Evolutionary conservation across 2,113 vertebrate genomes (phyloP).

Genomic region (Beaufortia kweichowensis): DNA sequence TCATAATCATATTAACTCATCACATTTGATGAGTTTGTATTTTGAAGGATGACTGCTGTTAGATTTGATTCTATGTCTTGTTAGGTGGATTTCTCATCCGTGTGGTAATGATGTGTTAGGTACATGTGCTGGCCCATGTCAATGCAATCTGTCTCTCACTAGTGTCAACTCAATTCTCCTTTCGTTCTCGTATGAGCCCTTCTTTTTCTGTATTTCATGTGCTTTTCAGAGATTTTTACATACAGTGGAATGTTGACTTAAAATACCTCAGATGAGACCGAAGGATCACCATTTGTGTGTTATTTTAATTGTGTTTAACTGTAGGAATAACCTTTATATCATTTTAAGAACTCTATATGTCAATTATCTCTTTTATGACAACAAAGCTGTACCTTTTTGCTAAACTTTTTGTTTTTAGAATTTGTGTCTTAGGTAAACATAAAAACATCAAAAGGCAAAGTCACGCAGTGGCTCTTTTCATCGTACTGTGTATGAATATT

Average conservation of each 20-base stretch:
- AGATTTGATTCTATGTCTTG: slow-evolving; percentile 28
- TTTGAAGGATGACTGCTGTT: neutral
- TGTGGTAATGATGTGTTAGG: slow-evolving; percentile 4
- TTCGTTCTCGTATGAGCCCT: neutral
- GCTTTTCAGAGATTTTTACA: neutral
- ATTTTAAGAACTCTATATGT: no score
- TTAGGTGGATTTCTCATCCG: neutral
- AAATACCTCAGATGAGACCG: no score
- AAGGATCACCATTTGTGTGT: no score
- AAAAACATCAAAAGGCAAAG: no score
- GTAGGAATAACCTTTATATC: no score
- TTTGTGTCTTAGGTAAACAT: no score
- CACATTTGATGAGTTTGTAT: slow-evolving; percentile 6
- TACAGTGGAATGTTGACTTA: neutral
- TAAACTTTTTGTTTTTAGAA: no score
- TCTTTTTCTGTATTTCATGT: neutral
- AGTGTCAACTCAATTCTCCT: neutral
- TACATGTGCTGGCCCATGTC: neutral
- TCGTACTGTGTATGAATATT: no score
- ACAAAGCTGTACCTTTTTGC: no score
- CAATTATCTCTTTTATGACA: no score
- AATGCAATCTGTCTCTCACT: slow-evolving; percentile 9
- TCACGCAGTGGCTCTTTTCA: no score
- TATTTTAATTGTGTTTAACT: no score
- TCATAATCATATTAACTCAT: slow-evolving; percentile 30